Percentiles rank a stretch among this genome's conserved stretches.
These are phyloP conservation scores for Scrobipalpa costella DNA, from an alignment of 2,888 invertebrate genomes.

Conservation along the genomic window DNA sequence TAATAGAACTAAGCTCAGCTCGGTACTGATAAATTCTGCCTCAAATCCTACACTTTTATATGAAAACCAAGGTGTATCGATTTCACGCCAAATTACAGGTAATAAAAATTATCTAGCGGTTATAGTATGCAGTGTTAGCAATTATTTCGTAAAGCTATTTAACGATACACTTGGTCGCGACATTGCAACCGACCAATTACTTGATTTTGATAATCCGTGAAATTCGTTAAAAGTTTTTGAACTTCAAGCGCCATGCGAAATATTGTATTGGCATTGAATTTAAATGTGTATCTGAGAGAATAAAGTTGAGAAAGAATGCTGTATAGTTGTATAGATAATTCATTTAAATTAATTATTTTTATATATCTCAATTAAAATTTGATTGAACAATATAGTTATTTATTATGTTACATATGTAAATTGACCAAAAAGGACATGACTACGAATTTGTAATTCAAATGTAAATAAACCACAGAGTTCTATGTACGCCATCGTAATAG, in stretches of 20 bases:
- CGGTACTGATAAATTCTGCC: conserved; percentile 14
- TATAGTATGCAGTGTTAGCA: conserved; percentile 25
- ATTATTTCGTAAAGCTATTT: conserved; percentile 22
- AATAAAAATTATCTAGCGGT: conserved; percentile 22
- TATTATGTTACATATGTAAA: too few species aligned
- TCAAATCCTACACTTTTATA: conserved; percentile 22
- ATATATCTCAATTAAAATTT: too few species aligned
- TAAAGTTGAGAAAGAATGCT: too few species aligned
- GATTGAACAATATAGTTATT: too few species aligned
- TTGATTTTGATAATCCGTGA: conserved; percentile 4
- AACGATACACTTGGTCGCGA: conserved; percentile 8
- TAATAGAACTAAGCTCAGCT: conserved; percentile 12
- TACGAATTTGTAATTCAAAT: too few species aligned
- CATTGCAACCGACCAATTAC: conserved; percentile 15
- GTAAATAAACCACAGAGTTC: too few species aligned
- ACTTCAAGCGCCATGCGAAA: not conserved
- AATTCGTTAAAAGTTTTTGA: conserved; percentile 1
- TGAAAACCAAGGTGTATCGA: conserved; percentile 18
- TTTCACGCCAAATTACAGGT: conserved; percentile 24
- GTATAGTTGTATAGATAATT: too few species aligned
- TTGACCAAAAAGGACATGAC: too few species aligned
- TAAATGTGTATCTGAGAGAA: too few species aligned
- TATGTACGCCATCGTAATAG: too few species aligned
- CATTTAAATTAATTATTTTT: too few species aligned
- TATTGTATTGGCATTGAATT: not conserved